Evolutionary conservation across 2,888 invertebrate species (phyloP), one percentile per base, ranked within the genome.

Genomic region (Copidosoma aretas): DNA sequence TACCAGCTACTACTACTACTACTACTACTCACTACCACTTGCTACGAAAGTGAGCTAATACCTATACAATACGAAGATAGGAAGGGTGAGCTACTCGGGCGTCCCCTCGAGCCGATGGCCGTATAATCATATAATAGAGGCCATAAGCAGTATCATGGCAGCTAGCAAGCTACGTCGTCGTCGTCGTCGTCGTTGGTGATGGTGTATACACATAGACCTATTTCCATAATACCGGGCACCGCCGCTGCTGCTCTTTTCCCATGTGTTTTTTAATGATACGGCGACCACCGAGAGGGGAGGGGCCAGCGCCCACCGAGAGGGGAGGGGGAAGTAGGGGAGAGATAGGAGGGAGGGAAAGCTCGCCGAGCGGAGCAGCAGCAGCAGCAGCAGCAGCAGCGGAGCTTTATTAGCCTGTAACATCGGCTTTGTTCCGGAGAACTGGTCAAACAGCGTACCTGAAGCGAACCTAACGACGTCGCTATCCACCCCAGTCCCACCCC

Each of bases 381-480:
- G 32, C n/a, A 32, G 32, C 8, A 8, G 32, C n/a, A 32, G 60
- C n/a, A 15, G 14, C 25, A 24, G 56, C 43, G 64, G 67, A 75
- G 75, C 75, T 76, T 75, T 77, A 77, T 75, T 77, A 75, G 75
- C 75, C 76, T 74, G 75, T 75, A 75, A 77, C 75, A 77, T 76
- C 76, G 75, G 76, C 75, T 77, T 76, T 77, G 77, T 77, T 75
- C 75, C 76, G 74, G 75, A 73, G 75, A 76, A 74, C 73, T 76
- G 76, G 76, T 77, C 76, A 77, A 76, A 76, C 76, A 77, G 62
- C 69, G 64, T 73, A 73, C 74, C 73, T 64, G 71, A 71, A 74
- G 74, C 73, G 75, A 75, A 73, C 75, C 75, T 75, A 76, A 75
- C 76, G 75, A 76, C 74, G 71, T 53, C 60, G 22, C 22, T 46